phyloP scores from a whole-genome alignment of 2,888 invertebrate genomes.

The Trissoscelio sp. region DNA sequence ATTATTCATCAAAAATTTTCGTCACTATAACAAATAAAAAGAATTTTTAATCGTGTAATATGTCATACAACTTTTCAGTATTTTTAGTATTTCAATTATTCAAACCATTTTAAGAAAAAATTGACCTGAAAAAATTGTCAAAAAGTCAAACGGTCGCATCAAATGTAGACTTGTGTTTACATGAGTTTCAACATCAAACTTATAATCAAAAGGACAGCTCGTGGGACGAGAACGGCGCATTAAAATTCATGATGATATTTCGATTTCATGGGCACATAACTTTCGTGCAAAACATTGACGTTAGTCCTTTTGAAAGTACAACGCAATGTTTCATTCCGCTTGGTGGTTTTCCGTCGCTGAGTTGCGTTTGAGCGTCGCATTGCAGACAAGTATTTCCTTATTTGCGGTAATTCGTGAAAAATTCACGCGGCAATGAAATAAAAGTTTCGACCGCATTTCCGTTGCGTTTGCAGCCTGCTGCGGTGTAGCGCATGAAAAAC shows the following conservation, averaged over 20 bases:
- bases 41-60: too few species aligned
- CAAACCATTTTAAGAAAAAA: too few species aligned
- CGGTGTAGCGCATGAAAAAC: conserved; percentile 37
- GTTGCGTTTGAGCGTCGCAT: conserved; percentile 62
- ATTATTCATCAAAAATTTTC: too few species aligned
- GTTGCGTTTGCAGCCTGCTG: conserved; percentile 16
- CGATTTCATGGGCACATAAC: conserved; percentile 57
- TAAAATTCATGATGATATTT: conserved; percentile 67
- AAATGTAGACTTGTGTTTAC: conserved; percentile 27
- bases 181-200: conserved; percentile 45
- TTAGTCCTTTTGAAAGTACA: conserved; percentile 59
- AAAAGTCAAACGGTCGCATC: conserved; percentile 19
- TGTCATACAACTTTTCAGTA: too few species aligned
- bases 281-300: conserved; percentile 43
- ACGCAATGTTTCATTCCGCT: conserved; percentile 58
- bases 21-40: too few species aligned
- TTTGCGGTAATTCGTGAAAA: conserved; percentile 63
- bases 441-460: conserved; percentile 47
- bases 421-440: conserved; percentile 55
- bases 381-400: conserved; percentile 62
- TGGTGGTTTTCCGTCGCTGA: conserved; percentile 37
- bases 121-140: background rate
- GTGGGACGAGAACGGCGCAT: conserved; percentile 42
- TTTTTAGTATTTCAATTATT: too few species aligned
- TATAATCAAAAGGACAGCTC: conserved; percentile 60